Conservation (phyloP, 2,113 vertebrate species). For the mouse (Mus musculus) region GRCm39 chr3:103527501-103528000, state of each 20-base stretch:
- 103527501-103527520: not conserved
- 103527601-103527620: not conserved
- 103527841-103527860: not conserved
- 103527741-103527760: not conserved
- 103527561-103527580: not conserved
- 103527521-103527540: not conserved
- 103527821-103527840: rapidly evolving
- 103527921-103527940: not conserved
- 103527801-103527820: not conserved
- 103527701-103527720: not conserved
- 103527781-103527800: not conserved
- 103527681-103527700: not conserved
- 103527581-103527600: too few species aligned
- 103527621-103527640: not conserved
- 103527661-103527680: not conserved
- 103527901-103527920: not conserved
- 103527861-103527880: not conserved
- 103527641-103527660: not conserved
- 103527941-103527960: not conserved
- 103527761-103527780: not conserved
- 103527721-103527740: not conserved
- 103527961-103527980: not conserved
- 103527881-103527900: not conserved
- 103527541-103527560: not conserved
- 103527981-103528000: not conserved